Percentiles rank a stretch among this genome's conserved stretches.
These are phyloP conservation scores for Agelastica alni DNA, from an alignment of 2,888 invertebrate genomes.

Conservation along the genomic window DNA sequence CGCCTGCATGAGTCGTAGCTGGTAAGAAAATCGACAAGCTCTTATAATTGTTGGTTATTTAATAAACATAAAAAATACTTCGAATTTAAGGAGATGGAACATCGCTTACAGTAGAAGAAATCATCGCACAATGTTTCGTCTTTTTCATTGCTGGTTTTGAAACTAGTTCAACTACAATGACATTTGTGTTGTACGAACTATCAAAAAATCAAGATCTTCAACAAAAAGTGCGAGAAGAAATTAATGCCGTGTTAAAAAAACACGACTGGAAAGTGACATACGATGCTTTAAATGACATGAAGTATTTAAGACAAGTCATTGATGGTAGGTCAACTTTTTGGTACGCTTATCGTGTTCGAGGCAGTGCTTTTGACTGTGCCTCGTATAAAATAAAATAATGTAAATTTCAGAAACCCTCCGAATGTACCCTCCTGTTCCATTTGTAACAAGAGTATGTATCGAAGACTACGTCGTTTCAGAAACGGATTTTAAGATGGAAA, in stretches of 20 bases:
- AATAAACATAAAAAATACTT: too few relatives aligned
- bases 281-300: slow-evolving; percentile 38
- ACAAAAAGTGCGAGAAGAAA: slow-evolving; percentile 34
- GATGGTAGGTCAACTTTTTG: too few relatives aligned
- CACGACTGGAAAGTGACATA: slow-evolving; percentile 35
- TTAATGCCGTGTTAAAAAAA: slow-evolving; percentile 31
- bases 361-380: too few relatives aligned
- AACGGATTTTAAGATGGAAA: slow-evolving; percentile 28
- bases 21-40: too few relatives aligned
- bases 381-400: too few relatives aligned
- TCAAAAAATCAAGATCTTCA: slow-evolving; percentile 33
- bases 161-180: slow-evolving; percentile 41
- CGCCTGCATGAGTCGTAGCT: too few relatives aligned
- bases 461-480: slow-evolving; percentile 34
- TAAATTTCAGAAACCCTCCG: slow-evolving; percentile 36
- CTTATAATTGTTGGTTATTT: too few relatives aligned
- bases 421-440: slow-evolving; percentile 30
- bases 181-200: slow-evolving; percentile 36
- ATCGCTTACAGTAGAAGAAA: slow-evolving; percentile 29
- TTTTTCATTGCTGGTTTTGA: slow-evolving; percentile 41
- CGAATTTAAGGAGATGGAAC: slow-evolving; percentile 28
- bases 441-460: slow-evolving; percentile 30
- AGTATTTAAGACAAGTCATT: slow-evolving; percentile 36
- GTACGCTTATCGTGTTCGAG: too few relatives aligned
- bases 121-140: slow-evolving; percentile 38